Conservation (phyloP, 2,888 invertebrate genomes). For the Xylota segnis region DNA sequence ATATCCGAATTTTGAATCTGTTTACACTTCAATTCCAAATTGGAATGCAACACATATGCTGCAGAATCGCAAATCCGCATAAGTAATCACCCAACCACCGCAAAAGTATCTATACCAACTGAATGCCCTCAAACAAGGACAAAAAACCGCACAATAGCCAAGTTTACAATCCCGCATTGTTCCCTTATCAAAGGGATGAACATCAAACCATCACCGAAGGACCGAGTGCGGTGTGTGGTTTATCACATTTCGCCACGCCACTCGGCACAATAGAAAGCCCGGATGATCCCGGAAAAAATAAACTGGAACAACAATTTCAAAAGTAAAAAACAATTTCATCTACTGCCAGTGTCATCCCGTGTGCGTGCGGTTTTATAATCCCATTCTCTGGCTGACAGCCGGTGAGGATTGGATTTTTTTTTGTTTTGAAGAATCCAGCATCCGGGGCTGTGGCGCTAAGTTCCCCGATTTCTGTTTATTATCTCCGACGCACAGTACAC, state of each 20-base stretch:
- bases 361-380: slow-evolving; percentile 65
- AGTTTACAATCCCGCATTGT: slow-evolving; percentile 56
- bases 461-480: slow-evolving; percentile 48
- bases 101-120: slow-evolving; percentile 33
- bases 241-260: slow-evolving; percentile 64
- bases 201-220: slow-evolving; percentile 37
- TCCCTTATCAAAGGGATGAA: slow-evolving; percentile 64
- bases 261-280: slow-evolving; percentile 39
- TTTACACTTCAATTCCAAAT: neutral
- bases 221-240: slow-evolving; percentile 64
- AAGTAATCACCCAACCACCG: slow-evolving; percentile 21
- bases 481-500: slow-evolving; percentile 54
- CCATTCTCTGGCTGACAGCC: slow-evolving; percentile 59
- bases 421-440: slow-evolving; percentile 12
- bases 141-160: slow-evolving; percentile 32
- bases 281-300: slow-evolving; percentile 56
- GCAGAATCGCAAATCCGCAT: slow-evolving; percentile 30
- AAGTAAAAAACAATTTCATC: slow-evolving; percentile 46
- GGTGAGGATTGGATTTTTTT: neutral
- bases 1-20: neutral
- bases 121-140: slow-evolving; percentile 20
- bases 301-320: slow-evolving; percentile 3
- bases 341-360: slow-evolving; percentile 33
- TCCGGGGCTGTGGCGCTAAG: slow-evolving; percentile 62
- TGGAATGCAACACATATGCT: neutral